phyloP scores from a whole-genome alignment of 2,888 invertebrate genomes.

The Pimpla rufipes region DNA sequence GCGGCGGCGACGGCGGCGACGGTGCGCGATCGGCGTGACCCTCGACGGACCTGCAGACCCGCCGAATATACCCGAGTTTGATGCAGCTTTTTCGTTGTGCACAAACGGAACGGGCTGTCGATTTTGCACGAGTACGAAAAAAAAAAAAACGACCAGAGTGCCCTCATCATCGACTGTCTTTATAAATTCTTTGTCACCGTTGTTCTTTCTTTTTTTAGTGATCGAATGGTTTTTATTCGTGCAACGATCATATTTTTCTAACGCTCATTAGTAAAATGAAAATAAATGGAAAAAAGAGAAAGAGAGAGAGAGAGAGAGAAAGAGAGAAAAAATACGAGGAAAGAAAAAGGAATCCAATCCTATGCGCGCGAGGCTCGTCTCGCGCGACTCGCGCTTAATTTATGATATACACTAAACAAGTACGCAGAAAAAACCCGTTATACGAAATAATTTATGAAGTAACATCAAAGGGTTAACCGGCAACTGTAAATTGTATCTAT shows the following conservation, averaged over 20 bases:
- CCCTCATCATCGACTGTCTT: slow-evolving; percentile 71
- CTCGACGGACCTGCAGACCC: slow-evolving; percentile 64
- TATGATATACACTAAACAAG: slow-evolving; percentile 70
- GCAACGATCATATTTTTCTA: slow-evolving; percentile 76
- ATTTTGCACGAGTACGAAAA: slow-evolving; percentile 65
- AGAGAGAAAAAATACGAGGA: slow-evolving; percentile 23
- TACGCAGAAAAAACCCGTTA: slow-evolving; percentile 54
- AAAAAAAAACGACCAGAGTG: slow-evolving; percentile 76
- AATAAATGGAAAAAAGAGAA: slow-evolving; percentile 11
- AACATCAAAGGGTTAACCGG: slow-evolving; percentile 69
- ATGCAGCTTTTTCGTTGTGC: not conserved
- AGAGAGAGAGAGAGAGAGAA: slow-evolving; percentile 13
- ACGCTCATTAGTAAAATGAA: slow-evolving; percentile 72
- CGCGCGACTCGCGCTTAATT: slow-evolving; percentile 70
- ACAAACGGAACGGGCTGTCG: slow-evolving; percentile 24
- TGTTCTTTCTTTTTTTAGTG: slow-evolving; percentile 54
- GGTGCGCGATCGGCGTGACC: slow-evolving; percentile 51
- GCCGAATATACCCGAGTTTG: slow-evolving; percentile 36
- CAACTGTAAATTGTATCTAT: slow-evolving; percentile 84
- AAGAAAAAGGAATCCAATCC: slow-evolving; percentile 39
- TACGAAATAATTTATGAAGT: slow-evolving; percentile 77
- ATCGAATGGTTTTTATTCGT: slow-evolving; percentile 68
- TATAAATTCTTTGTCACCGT: slow-evolving; percentile 67
- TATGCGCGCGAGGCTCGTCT: slow-evolving; percentile 59
- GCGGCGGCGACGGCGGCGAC: not conserved